phyloP scores from a whole-genome alignment of 1,140 invertebrate species.

The Pissodes strobi region DNA sequence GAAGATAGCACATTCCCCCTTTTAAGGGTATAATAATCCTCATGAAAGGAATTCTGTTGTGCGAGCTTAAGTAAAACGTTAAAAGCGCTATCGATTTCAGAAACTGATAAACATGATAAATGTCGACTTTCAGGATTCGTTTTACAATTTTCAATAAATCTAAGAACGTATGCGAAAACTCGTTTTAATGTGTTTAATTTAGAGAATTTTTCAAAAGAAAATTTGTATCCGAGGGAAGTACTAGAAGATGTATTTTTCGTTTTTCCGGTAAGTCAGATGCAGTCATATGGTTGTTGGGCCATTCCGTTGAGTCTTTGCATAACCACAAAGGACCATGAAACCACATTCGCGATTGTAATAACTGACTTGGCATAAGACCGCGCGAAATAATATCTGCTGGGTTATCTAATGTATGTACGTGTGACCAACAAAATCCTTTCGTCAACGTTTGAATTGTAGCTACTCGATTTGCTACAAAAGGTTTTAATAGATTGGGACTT shows the following conservation, averaged over 20 bases:
- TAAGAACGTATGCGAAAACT: constrained; percentile 18
- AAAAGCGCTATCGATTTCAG: background rate
- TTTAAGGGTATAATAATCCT: constrained; percentile 20
- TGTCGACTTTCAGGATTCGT: background rate
- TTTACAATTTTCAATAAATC: constrained; percentile 25
- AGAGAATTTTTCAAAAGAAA: background rate
- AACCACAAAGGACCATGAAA: constrained; percentile 34
- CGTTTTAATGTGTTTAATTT: constrained; percentile 13
- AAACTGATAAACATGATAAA: background rate
- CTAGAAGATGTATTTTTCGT: constrained; percentile 10
- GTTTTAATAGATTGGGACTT: too few relatives aligned
- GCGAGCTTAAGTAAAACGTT: too few relatives aligned
- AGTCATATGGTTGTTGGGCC: constrained; percentile 18
- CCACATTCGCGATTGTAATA: constrained; percentile 25
- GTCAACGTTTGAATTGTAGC: constrained; percentile 38
- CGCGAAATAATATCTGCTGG: constrained; percentile 46
- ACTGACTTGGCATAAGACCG: constrained; percentile 26
- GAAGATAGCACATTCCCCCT: background rate
- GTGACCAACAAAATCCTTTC: constrained; percentile 34
- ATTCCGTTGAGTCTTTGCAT: background rate
- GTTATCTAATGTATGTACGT: constrained; percentile 45
- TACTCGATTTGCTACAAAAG: constrained; percentile 44
- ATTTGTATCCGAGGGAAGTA: background rate
- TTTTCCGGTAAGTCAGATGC: constrained; percentile 22
- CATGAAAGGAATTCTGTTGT: constrained; percentile 24